Base-by-base conservation (phyloP, 2,888 invertebrate genomes). In the Bimastos eiseni region DNA sequence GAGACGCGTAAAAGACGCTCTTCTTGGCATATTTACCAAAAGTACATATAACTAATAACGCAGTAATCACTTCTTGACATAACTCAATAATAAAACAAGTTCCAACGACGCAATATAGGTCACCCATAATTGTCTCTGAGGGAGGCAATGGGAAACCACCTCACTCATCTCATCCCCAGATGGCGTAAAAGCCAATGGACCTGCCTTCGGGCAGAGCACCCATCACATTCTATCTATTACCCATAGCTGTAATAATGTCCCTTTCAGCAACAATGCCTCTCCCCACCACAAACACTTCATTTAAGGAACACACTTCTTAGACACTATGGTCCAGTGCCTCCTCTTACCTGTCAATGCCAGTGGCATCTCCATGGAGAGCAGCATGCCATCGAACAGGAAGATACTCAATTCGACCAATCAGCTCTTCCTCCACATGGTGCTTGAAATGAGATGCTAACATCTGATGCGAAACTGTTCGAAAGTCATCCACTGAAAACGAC, bases 301-400 rank as follows among this genome's bases (percentile, higher is more conserved):
- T n/a, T n/a, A n/a, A n/a, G 30, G 1, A 11, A 70, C 30, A 70
- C 1, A n/a, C 70, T 70, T 30, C 55, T 13, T 30, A 4, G 30
- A 24, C 5, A 55, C 1, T 30, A n/a, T 15, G 17, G 17, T n/a
- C 30, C 24, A 6, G 24, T 49, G 37, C 19, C 6, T 90, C 21
- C 49, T 70, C 93, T 92, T 97, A 97, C 93, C 96, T 96, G 96
- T 99, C 98, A 83, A 98, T 97, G 15, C 98, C 98, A 19, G 97
- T 93, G 33, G 94, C 94, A 90, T 94, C 97, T 49, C 97, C 97
- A 95, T 98, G 98, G 0, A 99, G 96, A 34, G 97, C 97, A 86
- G 96, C 96, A 94, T 99, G 98, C 99, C 99, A 99, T 13, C 98
- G 97, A 90, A 99, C 97, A 0, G 99, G 99, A 15, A 99, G 95